These are phyloP conservation scores for Stegodyphus dumicola DNA, from an alignment of 1,140 invertebrate genomes.

Conservation along the genomic window DNA sequence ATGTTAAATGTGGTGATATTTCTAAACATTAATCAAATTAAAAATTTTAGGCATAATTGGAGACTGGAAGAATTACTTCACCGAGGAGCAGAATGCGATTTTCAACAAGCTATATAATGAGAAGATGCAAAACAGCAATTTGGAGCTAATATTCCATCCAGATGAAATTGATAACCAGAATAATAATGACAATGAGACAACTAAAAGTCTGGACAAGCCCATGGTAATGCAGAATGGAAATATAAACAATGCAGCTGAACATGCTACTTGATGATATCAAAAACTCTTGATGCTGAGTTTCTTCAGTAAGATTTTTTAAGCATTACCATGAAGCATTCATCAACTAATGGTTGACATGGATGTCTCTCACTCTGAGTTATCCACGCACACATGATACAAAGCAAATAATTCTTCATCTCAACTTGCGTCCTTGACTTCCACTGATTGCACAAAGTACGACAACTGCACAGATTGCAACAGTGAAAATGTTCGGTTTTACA, in stretches of 20 bases:
- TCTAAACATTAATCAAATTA: no score
- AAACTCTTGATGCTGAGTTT: no score
- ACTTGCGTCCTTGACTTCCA: not conserved
- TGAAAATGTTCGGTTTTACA: no score
- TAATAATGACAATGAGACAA: constrained; percentile 21
- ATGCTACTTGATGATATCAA: not conserved
- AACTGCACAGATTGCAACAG: no score
- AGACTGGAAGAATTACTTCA: constrained; percentile 86
- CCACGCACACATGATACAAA: not conserved
- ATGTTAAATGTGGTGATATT: no score
- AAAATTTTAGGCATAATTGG: constrained; percentile 73
- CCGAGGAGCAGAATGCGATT: constrained; percentile 72
- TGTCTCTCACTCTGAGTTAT: no score
- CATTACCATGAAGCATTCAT: no score
- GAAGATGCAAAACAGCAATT: constrained; percentile 42
- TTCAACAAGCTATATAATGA: constrained; percentile 74
- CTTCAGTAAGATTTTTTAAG: no score
- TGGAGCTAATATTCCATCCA: constrained; percentile 45
- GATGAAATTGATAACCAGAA: constrained; percentile 47
- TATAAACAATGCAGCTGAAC: not conserved
- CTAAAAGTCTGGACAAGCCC: constrained; percentile 1
- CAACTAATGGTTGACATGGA: no score
- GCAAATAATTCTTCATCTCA: not conserved
- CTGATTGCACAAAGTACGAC: not conserved
- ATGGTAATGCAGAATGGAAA: not conserved